phyloP scores from a whole-genome alignment of 2,797 vertebrate genomes.

The Sebastes vulpes region DNA sequence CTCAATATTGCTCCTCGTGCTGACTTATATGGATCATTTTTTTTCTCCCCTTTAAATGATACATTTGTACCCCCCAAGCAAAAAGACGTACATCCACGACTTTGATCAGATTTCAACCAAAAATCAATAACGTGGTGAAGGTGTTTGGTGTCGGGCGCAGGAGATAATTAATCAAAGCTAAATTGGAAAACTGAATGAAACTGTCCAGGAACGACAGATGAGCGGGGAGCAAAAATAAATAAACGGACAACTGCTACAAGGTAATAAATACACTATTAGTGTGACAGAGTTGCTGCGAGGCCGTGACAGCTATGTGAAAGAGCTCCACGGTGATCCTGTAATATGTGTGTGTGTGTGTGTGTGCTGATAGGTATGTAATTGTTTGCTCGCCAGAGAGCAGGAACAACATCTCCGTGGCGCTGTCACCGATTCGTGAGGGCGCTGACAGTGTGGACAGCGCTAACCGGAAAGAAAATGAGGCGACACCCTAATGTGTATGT shows the following conservation, averaged over 20 bases:
- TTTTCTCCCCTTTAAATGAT: slow-evolving; percentile 21
- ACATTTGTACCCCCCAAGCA: slow-evolving; percentile 7
- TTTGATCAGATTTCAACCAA: slow-evolving; percentile 52
- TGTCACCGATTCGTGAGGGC: background rate
- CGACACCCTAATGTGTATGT: background rate
- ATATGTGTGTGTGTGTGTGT: background rate
- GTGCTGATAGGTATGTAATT: background rate
- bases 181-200: slow-evolving; percentile 54
- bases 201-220: slow-evolving; percentile 25
- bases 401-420: background rate
- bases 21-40: slow-evolving; percentile 33
- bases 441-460: background rate
- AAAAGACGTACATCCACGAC: background rate
- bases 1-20: slow-evolving; percentile 12
- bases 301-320: slow-evolving; percentile 15
- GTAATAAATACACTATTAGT: slow-evolving; percentile 38
- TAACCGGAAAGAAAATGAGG: background rate
- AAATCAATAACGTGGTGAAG: slow-evolving; percentile 54
- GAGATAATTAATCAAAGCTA: slow-evolving; percentile 55
- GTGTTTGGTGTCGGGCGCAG: slow-evolving; percentile 2
- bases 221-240: slow-evolving; percentile 19
- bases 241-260: slow-evolving; percentile 3
- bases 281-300: slow-evolving; percentile 15
- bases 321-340: background rate
- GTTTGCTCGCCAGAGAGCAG: background rate